Evolutionary conservation across 2,888 invertebrate genomes (phyloP), one percentile per base, ranked within the genome.

Genomic region (Metellina segmentata): DNA sequence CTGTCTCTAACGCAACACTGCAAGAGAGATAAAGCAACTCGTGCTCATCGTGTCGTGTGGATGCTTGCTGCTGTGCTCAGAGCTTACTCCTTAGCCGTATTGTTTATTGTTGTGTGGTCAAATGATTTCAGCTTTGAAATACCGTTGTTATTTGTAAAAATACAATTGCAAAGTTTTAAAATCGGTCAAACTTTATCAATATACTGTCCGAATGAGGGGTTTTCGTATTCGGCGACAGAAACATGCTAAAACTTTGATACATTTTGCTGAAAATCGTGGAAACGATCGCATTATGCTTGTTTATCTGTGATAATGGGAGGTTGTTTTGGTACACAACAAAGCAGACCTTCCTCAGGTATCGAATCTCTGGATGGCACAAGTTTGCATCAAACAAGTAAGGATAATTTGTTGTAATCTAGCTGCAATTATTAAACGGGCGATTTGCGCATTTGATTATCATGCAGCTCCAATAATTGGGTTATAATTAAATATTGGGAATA

Each of bases 251-350:
- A 90, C 74, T 90, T 5, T 20, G 20, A 61, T 69, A 61, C 48
- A 85, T 90, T 81, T 51, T 81, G 61, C 71, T 90, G 19, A n/a
- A 51, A 81, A 74, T 72, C 61, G 90, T 61, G 74, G 48, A 53
- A 78, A 85, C 61, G 71, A 79, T 85, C 48, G 53, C 74, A 90
- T 81, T 74, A 91, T 91, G 91, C 82, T 91, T 82, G 74, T 82
- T 86, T 87, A 82, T 87, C 87, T 86, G 86, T 91, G 87, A 90
- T 90, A 92, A 93, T 93, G 93, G 93, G 93, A 86, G 93, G 93
- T 89, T 93, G 93, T 93, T 91, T 93, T 82, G 93, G 93, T 78
- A 92, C 93, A 13, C 93, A 91, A 81, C 93, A 89, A 85, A 91
- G 93, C 90, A 89, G 93, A 89, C 93, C 93, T 93, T 93, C 93